These are phyloP conservation scores for Tor tambroides DNA, from an alignment of 2,113 vertebrate species.

Conservation along the genomic window DNA sequence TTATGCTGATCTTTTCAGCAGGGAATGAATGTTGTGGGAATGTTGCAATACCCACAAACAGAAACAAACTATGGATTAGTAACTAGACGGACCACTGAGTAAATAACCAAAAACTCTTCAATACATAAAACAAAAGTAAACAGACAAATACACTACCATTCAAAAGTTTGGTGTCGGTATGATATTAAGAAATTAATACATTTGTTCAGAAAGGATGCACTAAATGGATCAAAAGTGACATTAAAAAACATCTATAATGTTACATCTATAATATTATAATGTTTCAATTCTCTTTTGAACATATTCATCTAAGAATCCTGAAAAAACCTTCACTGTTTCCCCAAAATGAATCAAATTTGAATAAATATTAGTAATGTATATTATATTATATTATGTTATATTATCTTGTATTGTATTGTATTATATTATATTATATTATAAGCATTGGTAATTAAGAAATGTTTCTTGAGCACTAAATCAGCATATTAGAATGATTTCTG, in stretches of 20 bases:
- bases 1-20: neutral
- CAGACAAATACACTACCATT: neutral
- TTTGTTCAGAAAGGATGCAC: neutral
- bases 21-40: neutral
- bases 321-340: neutral
- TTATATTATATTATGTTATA: too few relatives aligned
- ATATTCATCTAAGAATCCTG: neutral
- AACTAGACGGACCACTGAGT: neutral
- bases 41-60: neutral
- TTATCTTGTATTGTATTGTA: too few relatives aligned
- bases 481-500: neutral
- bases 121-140: neutral
- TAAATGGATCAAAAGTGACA: too few relatives aligned
- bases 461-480: neutral
- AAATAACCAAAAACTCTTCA: neutral
- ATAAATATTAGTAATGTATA: too few relatives aligned
- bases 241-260: neutral
- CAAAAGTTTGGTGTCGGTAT: neutral
- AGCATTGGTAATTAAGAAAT: neutral
- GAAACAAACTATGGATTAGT: constrained; percentile 3
- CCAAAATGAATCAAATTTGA: too few relatives aligned
- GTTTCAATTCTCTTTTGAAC: neutral
- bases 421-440: too few relatives aligned
- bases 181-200: neutral
- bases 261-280: too few relatives aligned